Conservation (phyloP, 1,140 invertebrate species). For the Aphelenchoides fujianensis region DNA sequence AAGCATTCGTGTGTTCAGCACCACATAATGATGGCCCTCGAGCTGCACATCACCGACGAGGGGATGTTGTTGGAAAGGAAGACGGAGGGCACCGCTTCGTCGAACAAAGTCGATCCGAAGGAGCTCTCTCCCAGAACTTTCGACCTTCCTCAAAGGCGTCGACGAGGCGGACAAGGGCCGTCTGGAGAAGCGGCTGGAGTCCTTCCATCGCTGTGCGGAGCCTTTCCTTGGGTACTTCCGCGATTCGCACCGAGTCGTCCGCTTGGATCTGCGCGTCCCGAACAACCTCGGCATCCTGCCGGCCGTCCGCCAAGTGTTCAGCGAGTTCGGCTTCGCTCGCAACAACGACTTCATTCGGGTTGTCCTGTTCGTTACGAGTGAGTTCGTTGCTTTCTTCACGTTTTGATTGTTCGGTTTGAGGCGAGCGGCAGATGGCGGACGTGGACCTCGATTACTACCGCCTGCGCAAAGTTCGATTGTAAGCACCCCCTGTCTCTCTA, state of each 20-base stretch:
- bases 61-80: conserved; percentile 37
- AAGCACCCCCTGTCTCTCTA: too few relatives aligned
- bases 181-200: conserved; percentile 52
- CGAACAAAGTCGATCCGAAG: conserved; percentile 30
- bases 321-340: conserved; percentile 51
- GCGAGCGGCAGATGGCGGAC: conserved; percentile 38
- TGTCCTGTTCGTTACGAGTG: conserved; percentile 48
- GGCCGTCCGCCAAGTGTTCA: conserved; percentile 48
- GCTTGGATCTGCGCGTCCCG: conserved; percentile 47
- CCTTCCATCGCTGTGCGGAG: conserved; percentile 44
- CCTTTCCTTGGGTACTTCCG: conserved; percentile 55
- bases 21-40: conserved; percentile 50
- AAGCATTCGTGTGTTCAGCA: conserved; percentile 38
- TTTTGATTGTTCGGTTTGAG: conserved; percentile 30
- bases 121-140: conserved; percentile 47
- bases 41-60: conserved; percentile 45
- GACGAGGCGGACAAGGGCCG: conserved; percentile 57
- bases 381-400: conserved; percentile 21
- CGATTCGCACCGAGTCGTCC: conserved; percentile 48
- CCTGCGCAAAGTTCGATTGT: conserved; percentile 37
- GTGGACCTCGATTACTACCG: conserved; percentile 54
- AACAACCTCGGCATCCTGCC: conserved; percentile 37
- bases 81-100: conserved; percentile 15
- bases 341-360: conserved; percentile 56
- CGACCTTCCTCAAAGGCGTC: conserved; percentile 45